Base-by-base conservation (phyloP, 2,113 vertebrate genomes). In the Oncorhynchus mykiss region DNA sequence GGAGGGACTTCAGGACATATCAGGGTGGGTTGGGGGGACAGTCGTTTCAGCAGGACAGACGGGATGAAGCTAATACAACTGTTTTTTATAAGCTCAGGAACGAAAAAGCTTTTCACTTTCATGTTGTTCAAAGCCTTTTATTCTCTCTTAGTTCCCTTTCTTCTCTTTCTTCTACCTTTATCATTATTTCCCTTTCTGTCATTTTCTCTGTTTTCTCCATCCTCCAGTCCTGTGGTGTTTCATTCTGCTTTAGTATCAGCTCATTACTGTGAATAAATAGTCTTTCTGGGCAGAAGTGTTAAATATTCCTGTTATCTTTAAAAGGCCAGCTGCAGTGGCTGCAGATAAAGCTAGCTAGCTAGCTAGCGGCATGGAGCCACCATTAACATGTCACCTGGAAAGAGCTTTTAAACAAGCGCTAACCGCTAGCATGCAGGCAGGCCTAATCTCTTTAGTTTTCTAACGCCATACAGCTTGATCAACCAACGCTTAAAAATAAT, bases 251-350 rank as follows among this genome's bases (percentile, higher is more conserved):
- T 84, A 84, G 86, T 91, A 87, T 90, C 84, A 87, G 72, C 83
- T 90, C 88, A 92, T 92, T 90, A 88, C 74, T 84, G 67, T 79
- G 82, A 85, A 84, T 87, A 85, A 88, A 92, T 83, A 80, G 82
- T 76, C 45, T 85, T 87, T 84, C 69, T 34, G 66, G 73, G 80
- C 76, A 9, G 73, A 62, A 57, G 45, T 57, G 48, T 76, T 83
- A 79, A 89, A 87, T 86, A 72, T 79, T 76, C 76, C 31, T 14
- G 81, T 84, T 91, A 93, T 93, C 92, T 91, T 80, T 84, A 89
- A 92, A 89, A 83, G 81, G 79, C 78, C 91, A 92, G 92, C 90
- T 91, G 92, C 80, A 74, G 51, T 71, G 87, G 49, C 79, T 76
- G 62, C 84, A 83, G 83, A 85, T 85, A 89, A 60, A 78, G 48